Base-by-base conservation (phyloP, 2,797 vertebrate species). In the Sebastes miniatus region DNA sequence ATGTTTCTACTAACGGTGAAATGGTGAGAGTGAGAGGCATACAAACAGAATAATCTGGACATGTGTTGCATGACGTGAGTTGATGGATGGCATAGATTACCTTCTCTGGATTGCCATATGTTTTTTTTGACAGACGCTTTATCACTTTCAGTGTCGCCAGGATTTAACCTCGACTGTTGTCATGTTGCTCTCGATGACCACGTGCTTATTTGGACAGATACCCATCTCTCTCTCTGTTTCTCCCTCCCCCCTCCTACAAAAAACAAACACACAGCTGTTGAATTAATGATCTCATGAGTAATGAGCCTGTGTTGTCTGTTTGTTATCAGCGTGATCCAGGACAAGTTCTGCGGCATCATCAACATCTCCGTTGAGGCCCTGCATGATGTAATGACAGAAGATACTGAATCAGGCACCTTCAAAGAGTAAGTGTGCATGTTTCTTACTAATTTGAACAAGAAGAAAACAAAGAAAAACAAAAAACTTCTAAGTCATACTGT, bases 321-420 rank as follows among this genome's bases (percentile, higher is more conserved):
- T 94, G 76, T 92, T 85, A 85, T 64, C 93, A 99, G 98, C 87
- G 95, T 98, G 92, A 96, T 99, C 87, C 98, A 99, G 89, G 99
- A 99, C 93, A 99, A 99, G 94, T 99, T 99, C 92, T 99, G 98
- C 80, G 98, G 98, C 74, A 98, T 99, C 92, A 95, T 99, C 93
- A 99, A 96, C 87, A 94, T 99, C 94, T 96, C 97, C 1, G 97
- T 99, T 59, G 98, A 99, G 94, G 97, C 97, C 0, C 90, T 99
- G 27, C 98, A 99, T 36, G 98, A 99, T 80, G 97, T 99, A 59
- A 99, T 99, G 98, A 98, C 97, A 0, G 98, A 99, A 93, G 99
- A 99, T 84, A 73, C 97, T 0, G 98, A 99, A 91, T 97, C 97
- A 0, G 93, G 95, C 87, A 98, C 97, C 22, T 98, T 96, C 69